Base-by-base conservation (phyloP, 2,888 invertebrate species). In the Eupithecia insigniata region DNA sequence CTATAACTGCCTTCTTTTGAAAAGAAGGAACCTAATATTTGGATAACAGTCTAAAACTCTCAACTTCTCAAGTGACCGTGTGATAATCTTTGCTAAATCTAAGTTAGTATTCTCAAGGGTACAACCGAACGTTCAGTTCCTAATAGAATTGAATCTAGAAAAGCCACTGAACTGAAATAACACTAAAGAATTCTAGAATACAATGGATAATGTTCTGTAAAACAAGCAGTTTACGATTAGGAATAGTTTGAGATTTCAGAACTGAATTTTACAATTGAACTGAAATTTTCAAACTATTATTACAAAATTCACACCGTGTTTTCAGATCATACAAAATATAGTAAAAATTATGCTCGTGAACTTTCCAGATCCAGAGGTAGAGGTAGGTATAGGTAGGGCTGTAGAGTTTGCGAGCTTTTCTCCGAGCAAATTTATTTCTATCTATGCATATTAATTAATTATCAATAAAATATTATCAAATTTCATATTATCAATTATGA, bases 31-130 rank as follows among this genome's bases (percentile, higher is more conserved):
- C 43, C n/a, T 4, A 18, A 8, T 18, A 18, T 4, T 3, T 12
- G 5, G 1, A n/a, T 22, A 51, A 2, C 51, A 51, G 3, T 51
- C 22, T 26, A 1, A 22, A 51, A 51, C 12, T 22, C 22, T 22
- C 22, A 14, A 26, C 12, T 14, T 22, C 22, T 22, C 22, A 14
- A 26, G 26, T 14, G 12, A 26, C 58, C 18, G 18, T 18, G 3
- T 26, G 10, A 61, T n/a, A 18, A 6, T 28, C 30, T 34, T 10
- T 34, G 62, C 34, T 26, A 34, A 64, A n/a, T n/a, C 18, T 4
- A 34, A 10, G 36, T 22, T 30, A 60, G 16, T 30, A 16, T 30
- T 55, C 70, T 68, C 67, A 68, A 67, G 73, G 70, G 73, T 64
- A 65, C 60, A 65, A 64, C 36, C 10, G 64, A 64, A 64, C 22